Base-by-base conservation (phyloP, 1,140 invertebrate genomes). In the Chironomus striatipennis region DNA sequence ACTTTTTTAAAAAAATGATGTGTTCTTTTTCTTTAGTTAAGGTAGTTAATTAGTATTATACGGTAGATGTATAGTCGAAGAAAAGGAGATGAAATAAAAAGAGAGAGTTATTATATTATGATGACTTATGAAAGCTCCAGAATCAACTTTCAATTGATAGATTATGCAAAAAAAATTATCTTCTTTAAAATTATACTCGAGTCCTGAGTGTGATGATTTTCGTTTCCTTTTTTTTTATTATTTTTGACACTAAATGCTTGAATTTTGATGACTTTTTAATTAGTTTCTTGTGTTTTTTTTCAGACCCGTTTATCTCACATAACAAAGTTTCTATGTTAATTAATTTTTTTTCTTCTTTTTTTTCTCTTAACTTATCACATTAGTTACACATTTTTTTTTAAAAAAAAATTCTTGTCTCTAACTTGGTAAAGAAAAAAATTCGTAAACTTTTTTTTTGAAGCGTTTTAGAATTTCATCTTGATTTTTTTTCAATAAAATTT, bases 171-270 rank as follows among this genome's bases (percentile, higher is more conserved):
- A 57, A n/a, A 57, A 57, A 57, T 12, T 57, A n/a, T 57, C n/a
- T 57, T 57, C 7, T 57, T 57, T n/a, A 57, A 57, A 57, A 57
- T 57, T 57, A 57, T 57, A 57, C n/a, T n/a, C 47, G 17, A 70
- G 65, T 70, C 65, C 65, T 70, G 65, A 70, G 65, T 70, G 65
- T 57, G 47, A 57, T 57, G 24, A 34, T 12, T 67, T 70, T 70
- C 65, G 17, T 70, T 70, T 57, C 9, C 9, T 57, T 57, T 57
- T 12, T 7, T 57, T 57, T 57, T 57, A 57, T 12, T 17, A 7
- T 67, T 67, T 70, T 70, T 70, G 65, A 70, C 65, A 70, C 65
- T 70, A 70, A 70, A 70, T 70, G 65, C 65, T 21, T 70, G 65
- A 20, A 9, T 70, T 70, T 70, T 70, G 17, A 70, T 67, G 64